A percentile compares a stretch with the other conserved stretches of the same genome.
Conservation (phyloP, 2,113 vertebrate species). For the Manacus vitellinus region DNA sequence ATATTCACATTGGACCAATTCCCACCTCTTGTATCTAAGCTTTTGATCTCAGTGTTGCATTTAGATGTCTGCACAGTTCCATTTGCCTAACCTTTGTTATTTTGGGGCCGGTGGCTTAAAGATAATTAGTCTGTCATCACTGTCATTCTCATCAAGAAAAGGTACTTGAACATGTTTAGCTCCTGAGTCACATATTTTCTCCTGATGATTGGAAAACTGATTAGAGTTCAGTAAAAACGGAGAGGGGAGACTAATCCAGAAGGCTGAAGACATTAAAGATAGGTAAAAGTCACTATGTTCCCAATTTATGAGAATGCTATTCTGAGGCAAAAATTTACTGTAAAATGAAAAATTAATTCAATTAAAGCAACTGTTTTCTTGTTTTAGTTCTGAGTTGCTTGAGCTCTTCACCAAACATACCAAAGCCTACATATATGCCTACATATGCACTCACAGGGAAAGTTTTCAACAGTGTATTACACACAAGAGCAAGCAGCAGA, state of each 20-base stretch:
- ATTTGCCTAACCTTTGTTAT: neutral
- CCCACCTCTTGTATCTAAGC: neutral
- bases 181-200: neutral
- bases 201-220: neutral
- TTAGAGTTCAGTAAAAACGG: neutral
- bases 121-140: neutral
- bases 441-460: conserved; percentile 65
- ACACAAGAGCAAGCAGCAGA: conserved; percentile 89
- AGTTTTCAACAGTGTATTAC: conserved; percentile 83
- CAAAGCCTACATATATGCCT: neutral
- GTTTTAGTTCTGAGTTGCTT: neutral
- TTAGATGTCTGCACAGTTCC: neutral
- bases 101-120: neutral
- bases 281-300: neutral
- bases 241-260: neutral
- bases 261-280: neutral
- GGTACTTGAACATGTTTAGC: neutral
- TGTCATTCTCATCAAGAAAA: neutral
- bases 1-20: neutral
- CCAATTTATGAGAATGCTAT: neutral
- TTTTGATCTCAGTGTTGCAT: neutral
- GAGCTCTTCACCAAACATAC: neutral
- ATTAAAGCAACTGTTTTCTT: neutral
- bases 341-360: neutral
- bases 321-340: neutral